A percentile compares a stretch with the other conserved stretches of the same genome.
Conservation (phyloP, 2,888 invertebrate genomes). For the Synergus japonicus region DNA sequence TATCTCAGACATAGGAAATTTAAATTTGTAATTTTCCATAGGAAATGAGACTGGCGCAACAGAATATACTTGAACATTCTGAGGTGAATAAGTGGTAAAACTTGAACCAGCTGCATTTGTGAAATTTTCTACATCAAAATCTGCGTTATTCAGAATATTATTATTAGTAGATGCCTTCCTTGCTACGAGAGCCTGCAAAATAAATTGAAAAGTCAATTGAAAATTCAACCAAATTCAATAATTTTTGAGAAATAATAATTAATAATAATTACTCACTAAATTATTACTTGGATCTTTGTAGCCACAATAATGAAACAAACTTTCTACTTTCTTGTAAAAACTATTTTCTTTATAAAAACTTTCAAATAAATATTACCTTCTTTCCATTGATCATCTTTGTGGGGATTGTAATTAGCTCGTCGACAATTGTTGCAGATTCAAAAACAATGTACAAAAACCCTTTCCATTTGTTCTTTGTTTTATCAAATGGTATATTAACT, state of each 20-base stretch:
- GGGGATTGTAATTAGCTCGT: neutral
- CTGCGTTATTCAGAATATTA: neutral
- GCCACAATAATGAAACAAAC: neutral
- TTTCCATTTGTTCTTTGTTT: constrained; percentile 7
- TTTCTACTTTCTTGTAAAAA: neutral
- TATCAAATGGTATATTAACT: neutral
- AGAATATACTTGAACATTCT: neutral
- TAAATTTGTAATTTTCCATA: too few species aligned
- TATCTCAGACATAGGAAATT: neutral
- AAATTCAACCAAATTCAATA: too few species aligned
- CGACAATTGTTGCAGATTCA: neutral
- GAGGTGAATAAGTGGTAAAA: neutral
- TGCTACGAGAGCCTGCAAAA: constrained; percentile 5
- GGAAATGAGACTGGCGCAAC: neutral
- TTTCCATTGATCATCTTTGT: neutral
- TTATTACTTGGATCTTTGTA: neutral
- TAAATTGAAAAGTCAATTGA: neutral
- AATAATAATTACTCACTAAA: neutral
- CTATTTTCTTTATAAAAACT: too few species aligned
- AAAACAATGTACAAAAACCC: neutral
- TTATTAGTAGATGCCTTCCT: neutral
- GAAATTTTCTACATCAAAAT: neutral
- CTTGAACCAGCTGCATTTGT: neutral
- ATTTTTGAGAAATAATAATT: neutral
- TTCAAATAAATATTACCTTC: constrained; percentile 62